These are phyloP conservation scores for Holothuria leucospilota DNA, from an alignment of 53 echinoderm and acorn worm species.

Conservation along the genomic window DNA sequence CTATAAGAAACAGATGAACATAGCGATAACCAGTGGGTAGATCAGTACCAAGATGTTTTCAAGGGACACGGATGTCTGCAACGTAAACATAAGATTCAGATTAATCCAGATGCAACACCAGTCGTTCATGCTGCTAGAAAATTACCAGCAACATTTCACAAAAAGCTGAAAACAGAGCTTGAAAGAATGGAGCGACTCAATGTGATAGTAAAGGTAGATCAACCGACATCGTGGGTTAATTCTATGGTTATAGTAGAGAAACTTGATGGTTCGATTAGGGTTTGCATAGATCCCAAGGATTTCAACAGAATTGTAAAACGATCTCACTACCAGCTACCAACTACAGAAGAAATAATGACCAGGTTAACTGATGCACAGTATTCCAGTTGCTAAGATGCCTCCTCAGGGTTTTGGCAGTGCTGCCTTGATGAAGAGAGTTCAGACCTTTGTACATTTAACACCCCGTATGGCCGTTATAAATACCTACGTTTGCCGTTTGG, in stretches of 20 bases:
- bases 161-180: conserved; percentile 47
- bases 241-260: conserved; percentile 40
- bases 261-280: conserved; percentile 25
- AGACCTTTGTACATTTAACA: conserved; percentile 20
- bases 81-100: too few species aligned
- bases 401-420: background rate
- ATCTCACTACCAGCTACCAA: conserved; percentile 61
- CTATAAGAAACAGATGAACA: too few species aligned
- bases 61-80: conserved; percentile 34
- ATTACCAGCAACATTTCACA: conserved; percentile 44
- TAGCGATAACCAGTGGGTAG: background rate
- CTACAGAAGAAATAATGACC: conserved; percentile 53
- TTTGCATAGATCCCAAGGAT: conserved; percentile 50
- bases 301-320: conserved; percentile 58
- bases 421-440: background rate
- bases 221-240: conserved; percentile 66
- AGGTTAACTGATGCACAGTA: background rate
- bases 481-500: conserved; percentile 15
- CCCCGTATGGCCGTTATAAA: conserved; percentile 8
- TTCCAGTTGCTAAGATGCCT: background rate
- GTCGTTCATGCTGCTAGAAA: conserved; percentile 52
- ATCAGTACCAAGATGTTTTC: background rate
- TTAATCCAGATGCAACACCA: conserved; percentile 51
- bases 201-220: conserved; percentile 44
- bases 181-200: conserved; percentile 26